Evolutionary conservation across 1,140 invertebrate genomes (phyloP).

Genomic region (Metaphire vulgaris): DNA sequence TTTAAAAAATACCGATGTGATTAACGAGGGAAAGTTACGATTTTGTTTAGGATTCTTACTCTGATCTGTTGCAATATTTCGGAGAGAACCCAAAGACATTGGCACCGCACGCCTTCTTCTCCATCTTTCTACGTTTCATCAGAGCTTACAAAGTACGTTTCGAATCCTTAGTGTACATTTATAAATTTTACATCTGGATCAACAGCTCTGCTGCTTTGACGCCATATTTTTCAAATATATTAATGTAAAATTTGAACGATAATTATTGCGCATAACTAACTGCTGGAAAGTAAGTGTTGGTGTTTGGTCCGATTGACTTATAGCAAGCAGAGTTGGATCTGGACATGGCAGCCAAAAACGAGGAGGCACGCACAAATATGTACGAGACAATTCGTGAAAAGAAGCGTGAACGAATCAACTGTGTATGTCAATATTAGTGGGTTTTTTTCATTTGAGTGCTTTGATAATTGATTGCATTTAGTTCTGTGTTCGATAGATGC

Average conservation of each 20-base stretch:
- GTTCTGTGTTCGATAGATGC: no score
- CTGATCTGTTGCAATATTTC: constrained; percentile 88
- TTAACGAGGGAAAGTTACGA: no score
- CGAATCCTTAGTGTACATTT: no score
- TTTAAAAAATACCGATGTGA: no score
- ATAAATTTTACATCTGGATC: no score
- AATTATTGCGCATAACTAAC: no score
- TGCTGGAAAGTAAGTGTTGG: no score
- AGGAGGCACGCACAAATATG: neutral
- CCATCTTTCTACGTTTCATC: constrained; percentile 82
- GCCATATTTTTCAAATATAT: no score
- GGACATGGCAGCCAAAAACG: neutral
- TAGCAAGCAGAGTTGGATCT: neutral
- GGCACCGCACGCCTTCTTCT: constrained; percentile 90
- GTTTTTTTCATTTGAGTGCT: neutral
- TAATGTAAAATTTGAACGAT: no score
- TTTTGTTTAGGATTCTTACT: constrained; percentile 83
- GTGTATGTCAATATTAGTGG: neutral
- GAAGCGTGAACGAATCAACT: neutral
- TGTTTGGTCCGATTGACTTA: neutral
- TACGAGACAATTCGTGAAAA: neutral
- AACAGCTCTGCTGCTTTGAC: no score
- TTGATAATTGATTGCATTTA: neutral
- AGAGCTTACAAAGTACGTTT: constrained; percentile 69
- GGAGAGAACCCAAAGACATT: constrained; percentile 83